Evolutionary conservation across 2,888 invertebrate genomes (phyloP), one percentile per base, ranked within the genome.

Genomic region (Thereva unica): DNA sequence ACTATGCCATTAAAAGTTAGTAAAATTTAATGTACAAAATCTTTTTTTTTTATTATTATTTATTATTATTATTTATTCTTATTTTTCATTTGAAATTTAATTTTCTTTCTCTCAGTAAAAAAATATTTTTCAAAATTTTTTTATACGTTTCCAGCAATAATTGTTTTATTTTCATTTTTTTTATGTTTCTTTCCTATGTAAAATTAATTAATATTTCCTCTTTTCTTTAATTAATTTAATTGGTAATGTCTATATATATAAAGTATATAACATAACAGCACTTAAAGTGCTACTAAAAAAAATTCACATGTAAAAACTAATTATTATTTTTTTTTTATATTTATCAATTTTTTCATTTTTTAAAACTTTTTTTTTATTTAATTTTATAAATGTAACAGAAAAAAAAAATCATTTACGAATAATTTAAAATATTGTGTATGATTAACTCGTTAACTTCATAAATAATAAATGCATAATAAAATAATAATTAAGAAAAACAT

Each of bases 1-100:
- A 61, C 45, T 61, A 61, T 61, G 50, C 50, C 50, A 40, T 50
- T 40, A 23, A 9, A 61, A 61, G 61, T 61, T 61, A 61, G 61
- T 61, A 61, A 59, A 59, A 61, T 61, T 61, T 37, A 50, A 61
- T 61, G 50, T 61, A 61, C 61, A 61, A 57, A 57, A 37, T 53
- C 41, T 61, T 49, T 42, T 61, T 42, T 61, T 49, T 50, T 50
- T 23, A 23, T 23, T 23, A 23, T 23, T 23, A 23, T 23, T 23
- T 2, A n/a, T n/a, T n/a, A n/a, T n/a, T n/a, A n/a, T n/a, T n/a
- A n/a, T n/a, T 23, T 23, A 23, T 23, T 23, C 23, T 23, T 23
- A 23, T 23, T 23, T n/a, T 23, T 23, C 23, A 23, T 23, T 23
- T 23, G 50, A 61, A 61, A 23, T 61, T 61, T 40, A 38, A 59